These are phyloP conservation scores for Hemitrygon akajei DNA, from an alignment of 2,797 vertebrate genomes.

Conservation along the genomic window DNA sequence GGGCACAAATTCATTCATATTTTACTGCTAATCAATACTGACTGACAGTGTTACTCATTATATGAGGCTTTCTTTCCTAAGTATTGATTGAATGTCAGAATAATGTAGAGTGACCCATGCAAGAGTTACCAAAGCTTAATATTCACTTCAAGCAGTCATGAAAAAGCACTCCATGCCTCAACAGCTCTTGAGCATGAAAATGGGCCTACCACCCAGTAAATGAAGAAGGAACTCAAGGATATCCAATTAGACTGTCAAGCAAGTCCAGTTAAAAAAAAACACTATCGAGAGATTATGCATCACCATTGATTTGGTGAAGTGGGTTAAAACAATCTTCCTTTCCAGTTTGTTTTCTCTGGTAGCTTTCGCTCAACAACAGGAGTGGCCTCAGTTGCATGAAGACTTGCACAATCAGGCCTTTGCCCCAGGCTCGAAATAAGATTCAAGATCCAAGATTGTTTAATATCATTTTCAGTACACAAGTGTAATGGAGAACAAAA, in stretches of 20 bases:
- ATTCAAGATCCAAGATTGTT: too few species aligned
- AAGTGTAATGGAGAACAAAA: too few species aligned
- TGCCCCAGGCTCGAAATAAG: background rate
- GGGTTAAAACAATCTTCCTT: background rate
- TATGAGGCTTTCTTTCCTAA: background rate
- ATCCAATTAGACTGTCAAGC: background rate
- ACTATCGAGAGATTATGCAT: background rate
- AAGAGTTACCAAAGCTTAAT: background rate
- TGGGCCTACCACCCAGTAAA: background rate
- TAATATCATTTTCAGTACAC: too few species aligned
- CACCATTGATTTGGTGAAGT: constrained; percentile 6
- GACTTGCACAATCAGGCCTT: background rate
- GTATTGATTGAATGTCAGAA: background rate
- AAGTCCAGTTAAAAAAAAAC: background rate
- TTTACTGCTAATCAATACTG: background rate
- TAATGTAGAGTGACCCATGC: background rate
- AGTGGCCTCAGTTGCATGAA: background rate
- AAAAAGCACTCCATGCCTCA: background rate
- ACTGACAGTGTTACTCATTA: background rate
- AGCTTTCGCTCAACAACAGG: background rate
- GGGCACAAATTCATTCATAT: background rate
- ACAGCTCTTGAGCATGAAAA: background rate
- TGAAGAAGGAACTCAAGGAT: background rate
- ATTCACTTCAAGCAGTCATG: background rate
- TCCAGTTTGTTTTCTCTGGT: background rate